phyloP scores from a whole-genome alignment of 92 coral and sea anemone genomes.

The Epizoanthus stellaris region DNA sequence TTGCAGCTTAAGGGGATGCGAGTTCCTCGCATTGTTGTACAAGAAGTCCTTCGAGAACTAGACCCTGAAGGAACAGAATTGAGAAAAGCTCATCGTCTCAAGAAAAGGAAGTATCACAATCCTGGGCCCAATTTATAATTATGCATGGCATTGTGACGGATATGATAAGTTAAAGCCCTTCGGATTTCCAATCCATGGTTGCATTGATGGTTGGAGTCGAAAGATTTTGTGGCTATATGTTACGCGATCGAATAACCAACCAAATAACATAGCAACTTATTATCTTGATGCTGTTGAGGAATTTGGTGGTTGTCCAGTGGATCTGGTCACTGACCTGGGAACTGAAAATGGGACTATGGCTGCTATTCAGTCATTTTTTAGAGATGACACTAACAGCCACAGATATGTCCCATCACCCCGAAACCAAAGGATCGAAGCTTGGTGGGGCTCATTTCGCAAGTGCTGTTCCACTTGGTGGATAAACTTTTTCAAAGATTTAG shows the following conservation, averaged over 20 bases:
- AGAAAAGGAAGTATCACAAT: conserved; percentile 43
- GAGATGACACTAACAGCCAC: conserved; percentile 65
- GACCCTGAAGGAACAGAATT: conserved; percentile 59
- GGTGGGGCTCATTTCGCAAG: conserved; percentile 54
- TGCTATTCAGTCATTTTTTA: conserved; percentile 63
- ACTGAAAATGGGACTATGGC: conserved; percentile 76
- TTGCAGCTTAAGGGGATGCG: conserved; percentile 55
- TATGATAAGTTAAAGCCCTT: conserved; percentile 45
- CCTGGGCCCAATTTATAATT: conserved; percentile 56
- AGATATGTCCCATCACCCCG: conserved; percentile 55
- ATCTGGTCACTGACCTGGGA: conserved; percentile 68
- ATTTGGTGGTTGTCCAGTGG: conserved; percentile 69
- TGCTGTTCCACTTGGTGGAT: conserved; percentile 59
- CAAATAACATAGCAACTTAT: conserved; percentile 57
- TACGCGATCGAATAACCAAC: conserved; percentile 61
- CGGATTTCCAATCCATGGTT: conserved; percentile 52
- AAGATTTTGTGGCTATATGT: conserved; percentile 58
- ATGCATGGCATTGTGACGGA: conserved; percentile 54
- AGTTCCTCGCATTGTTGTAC: conserved; percentile 60
- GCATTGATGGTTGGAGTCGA: conserved; percentile 62
- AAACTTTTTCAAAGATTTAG: conserved; percentile 49
- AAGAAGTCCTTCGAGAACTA: conserved; percentile 53
- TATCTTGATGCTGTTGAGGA: conserved; percentile 72
- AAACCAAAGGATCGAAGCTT: conserved; percentile 64
- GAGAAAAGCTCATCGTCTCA: conserved; percentile 52